Evolutionary conservation across 2,888 invertebrate genomes (phyloP), one percentile per base, ranked within the genome.

Genomic region (Hirtodrosophila alboralis): DNA sequence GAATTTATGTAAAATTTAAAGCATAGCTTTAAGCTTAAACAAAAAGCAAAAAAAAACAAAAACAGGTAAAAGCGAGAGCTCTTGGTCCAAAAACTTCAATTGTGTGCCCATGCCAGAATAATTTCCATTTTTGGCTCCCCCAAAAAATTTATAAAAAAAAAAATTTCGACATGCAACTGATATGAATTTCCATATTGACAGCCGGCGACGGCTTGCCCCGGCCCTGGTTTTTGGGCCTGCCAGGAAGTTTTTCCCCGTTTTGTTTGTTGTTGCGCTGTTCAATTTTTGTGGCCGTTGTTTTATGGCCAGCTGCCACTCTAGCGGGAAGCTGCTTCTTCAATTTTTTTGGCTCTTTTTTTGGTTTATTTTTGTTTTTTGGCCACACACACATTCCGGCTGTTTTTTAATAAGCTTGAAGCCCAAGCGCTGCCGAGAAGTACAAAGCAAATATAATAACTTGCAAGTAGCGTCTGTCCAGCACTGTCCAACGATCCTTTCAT

Each of bases 361-460:
- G 37, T 14, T 41, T 31, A 18, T 21, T 33, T 26, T 16, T 43
- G 59, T 56, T 51, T 73, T 74, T 71, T 47, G 54, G 56, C 52
- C 58, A 56, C 53, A 38, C 75, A 64, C 61, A 75, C 62, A 78
- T 65, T 49, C 23, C 49, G 34, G 12, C 53, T 48, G 34, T 61
- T 84, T 84, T 86, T 81, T 86, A 84, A 86, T 86, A 84, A 86
- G 85, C 76, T 21, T 61, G 41, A 64, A 47, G 65, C 59, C 62
- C 52, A 53, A 57, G 47, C 45, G 49, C 66, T 28, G 3, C 57
- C 57, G 71, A 84, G 71, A 86, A 84, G 84, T 81, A 86, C 84
- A 86, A 73, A 84, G 86, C 85, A 84, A 84, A 84, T 76, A 84
- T 84, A 84, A 84, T 84, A 84, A 84, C 85, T 84, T 84, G 70